phyloP scores from a whole-genome alignment of 2,113 vertebrate genomes.

The Spilogale gracilis region DNA sequence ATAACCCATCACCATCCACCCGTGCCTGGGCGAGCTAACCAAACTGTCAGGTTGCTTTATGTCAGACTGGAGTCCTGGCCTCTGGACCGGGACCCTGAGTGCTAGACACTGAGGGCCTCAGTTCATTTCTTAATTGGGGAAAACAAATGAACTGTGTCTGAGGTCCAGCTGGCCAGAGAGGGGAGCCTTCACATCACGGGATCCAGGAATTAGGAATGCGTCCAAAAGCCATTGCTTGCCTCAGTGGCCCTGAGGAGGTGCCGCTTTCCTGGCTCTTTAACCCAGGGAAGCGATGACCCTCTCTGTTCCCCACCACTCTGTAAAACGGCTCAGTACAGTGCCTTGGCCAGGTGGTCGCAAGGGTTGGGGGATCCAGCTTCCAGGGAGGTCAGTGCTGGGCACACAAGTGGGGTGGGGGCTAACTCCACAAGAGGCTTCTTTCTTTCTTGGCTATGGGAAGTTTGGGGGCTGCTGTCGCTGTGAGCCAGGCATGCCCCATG shows the following conservation, averaged over 20 bases:
- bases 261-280: not conserved
- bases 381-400: not conserved
- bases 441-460: not conserved
- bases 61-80: not conserved
- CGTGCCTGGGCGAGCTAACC: not conserved
- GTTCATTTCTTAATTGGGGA: not conserved
- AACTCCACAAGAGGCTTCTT: not conserved
- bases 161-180: not conserved
- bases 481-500: accelerated
- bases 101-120: not conserved
- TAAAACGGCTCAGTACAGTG: not conserved
- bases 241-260: not conserved
- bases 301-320: not conserved
- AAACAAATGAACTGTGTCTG: not conserved
- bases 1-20: not conserved
- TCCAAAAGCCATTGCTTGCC: not conserved
- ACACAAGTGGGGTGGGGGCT: not conserved
- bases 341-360: not conserved
- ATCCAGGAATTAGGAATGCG: not conserved
- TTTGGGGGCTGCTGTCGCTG: not conserved
- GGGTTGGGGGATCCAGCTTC: not conserved
- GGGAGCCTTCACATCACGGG: not conserved
- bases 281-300: not conserved
- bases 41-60: not conserved
- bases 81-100: not conserved